Evolutionary conservation across 2,888 invertebrate genomes (phyloP).

Genomic region (Nezara viridula): DNA sequence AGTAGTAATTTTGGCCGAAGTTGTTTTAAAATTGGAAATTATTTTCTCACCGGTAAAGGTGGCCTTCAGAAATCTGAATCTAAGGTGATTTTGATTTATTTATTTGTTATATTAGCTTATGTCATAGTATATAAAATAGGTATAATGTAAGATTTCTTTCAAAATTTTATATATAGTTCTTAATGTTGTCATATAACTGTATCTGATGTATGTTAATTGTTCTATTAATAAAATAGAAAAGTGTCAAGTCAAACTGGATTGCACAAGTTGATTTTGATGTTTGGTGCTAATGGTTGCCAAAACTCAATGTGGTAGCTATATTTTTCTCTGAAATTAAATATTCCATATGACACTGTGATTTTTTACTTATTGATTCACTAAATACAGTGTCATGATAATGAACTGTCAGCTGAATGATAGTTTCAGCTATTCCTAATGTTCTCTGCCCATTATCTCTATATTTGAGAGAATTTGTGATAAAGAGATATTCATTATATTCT

Average conservation of each 20-base stretch:
- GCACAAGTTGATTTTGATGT: background rate
- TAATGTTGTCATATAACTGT: background rate
- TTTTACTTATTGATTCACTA: too few species aligned
- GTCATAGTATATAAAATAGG: background rate
- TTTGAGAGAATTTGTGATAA: too few species aligned
- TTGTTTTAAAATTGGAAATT: conserved; percentile 89
- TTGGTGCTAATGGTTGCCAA: background rate
- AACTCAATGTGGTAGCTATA: background rate
- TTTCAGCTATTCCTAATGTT: too few species aligned
- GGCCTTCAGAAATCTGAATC: conserved; percentile 73
- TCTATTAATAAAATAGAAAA: background rate
- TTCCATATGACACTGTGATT: too few species aligned
- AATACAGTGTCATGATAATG: too few species aligned
- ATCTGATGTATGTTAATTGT: background rate
- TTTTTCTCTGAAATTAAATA: too few species aligned
- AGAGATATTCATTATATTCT: too few species aligned
- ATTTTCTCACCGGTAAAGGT: conserved; percentile 78
- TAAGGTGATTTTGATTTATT: conserved; percentile 67
- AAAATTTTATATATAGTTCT: background rate
- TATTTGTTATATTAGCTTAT: conserved; percentile 19
- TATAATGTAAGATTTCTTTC: background rate
- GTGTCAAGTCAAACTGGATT: background rate
- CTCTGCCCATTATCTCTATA: too few species aligned
- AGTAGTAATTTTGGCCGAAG: conserved; percentile 86
- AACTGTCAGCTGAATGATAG: too few species aligned